Evolutionary conservation across 2,113 vertebrate genomes (phyloP).

Genomic region (Petromus typicus): DNA sequence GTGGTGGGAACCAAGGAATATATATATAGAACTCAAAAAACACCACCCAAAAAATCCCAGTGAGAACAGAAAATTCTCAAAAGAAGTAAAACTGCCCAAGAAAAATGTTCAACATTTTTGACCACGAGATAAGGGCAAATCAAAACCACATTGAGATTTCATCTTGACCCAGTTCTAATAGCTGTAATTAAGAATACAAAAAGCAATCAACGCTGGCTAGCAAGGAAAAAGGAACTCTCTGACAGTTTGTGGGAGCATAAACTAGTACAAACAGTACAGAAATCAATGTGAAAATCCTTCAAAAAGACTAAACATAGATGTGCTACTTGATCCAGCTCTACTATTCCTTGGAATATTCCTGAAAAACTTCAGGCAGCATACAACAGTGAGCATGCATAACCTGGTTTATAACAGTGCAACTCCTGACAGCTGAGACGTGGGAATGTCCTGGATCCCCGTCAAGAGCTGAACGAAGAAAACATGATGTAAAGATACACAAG

Average conservation of each 20-base stretch:
- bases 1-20: no score
- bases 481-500: no score
- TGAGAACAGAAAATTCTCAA: background rate
- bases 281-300: background rate
- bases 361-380: background rate
- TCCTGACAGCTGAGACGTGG: background rate
- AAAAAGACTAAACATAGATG: background rate
- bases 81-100: background rate
- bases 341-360: background rate
- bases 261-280: background rate
- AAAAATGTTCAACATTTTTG: background rate
- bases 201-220: background rate
- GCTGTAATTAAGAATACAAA: background rate
- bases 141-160: background rate
- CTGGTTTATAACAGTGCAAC: background rate
- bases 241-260: background rate
- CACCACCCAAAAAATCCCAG: background rate
- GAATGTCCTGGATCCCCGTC: background rate
- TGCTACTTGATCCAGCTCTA: background rate
- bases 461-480: background rate
- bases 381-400: background rate
- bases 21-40: background rate
- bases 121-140: background rate
- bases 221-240: background rate
- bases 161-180: background rate